Evolutionary conservation across 2,888 invertebrate genomes (phyloP).

Genomic region (Theodoxus fluviatilis): DNA sequence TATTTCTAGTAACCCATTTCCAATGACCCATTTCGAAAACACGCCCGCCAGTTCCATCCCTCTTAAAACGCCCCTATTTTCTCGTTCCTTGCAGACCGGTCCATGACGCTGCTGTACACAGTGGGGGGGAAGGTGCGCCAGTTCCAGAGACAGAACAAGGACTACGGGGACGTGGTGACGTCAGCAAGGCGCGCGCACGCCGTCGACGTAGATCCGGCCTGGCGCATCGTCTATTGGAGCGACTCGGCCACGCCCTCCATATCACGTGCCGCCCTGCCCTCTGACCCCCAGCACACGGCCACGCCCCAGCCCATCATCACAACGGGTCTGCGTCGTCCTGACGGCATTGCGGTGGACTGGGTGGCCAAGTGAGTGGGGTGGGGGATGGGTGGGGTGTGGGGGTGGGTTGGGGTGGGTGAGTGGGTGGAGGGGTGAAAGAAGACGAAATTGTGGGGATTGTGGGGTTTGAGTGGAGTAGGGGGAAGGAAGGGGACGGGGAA

Average conservation of each 20-base stretch:
- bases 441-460: too few relatives aligned
- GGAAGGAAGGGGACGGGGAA: too few relatives aligned
- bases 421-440: too few relatives aligned
- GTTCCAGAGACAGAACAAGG: slow-evolving; percentile 51
- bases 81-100: slow-evolving; percentile 30
- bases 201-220: slow-evolving; percentile 84
- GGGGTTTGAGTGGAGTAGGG: too few relatives aligned
- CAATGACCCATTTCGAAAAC: neutral
- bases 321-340: slow-evolving; percentile 72
- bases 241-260: slow-evolving; percentile 90
- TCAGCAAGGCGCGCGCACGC: slow-evolving; percentile 90
- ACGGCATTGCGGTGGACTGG: slow-evolving; percentile 92
- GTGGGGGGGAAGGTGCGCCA: slow-evolving; percentile 82
- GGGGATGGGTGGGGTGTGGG: neutral
- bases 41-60: neutral
- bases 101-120: slow-evolving; percentile 70
- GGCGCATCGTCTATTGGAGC: slow-evolving; percentile 83
- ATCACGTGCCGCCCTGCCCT: slow-evolving; percentile 87
- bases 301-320: slow-evolving; percentile 86
- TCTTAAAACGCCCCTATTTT: neutral
- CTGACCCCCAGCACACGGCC: slow-evolving; percentile 67
- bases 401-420: neutral
- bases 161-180: slow-evolving; percentile 74
- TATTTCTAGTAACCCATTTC: neutral
- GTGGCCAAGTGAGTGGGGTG: slow-evolving; percentile 72